A percentile compares a stretch with the other conserved stretches of the same genome.
Evolutionary conservation across 2,797 vertebrate species (phyloP).

Genomic region (Paramormyrops hopkinsi): DNA sequence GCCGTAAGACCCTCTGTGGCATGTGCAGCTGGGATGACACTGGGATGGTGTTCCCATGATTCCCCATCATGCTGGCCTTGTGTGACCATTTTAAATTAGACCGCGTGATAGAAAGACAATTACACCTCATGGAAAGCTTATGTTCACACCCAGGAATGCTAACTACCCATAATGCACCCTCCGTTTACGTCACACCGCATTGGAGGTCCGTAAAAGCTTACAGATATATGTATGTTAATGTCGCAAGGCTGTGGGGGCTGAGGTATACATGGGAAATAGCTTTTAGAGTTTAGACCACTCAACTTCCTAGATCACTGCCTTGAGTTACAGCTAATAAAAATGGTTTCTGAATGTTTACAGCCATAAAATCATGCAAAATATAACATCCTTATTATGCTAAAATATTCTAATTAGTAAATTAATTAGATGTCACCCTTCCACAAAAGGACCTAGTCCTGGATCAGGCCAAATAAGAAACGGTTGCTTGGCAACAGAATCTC

Average conservation of each 20-base stretch:
- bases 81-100: background rate
- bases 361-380: background rate
- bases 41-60: background rate
- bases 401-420: background rate
- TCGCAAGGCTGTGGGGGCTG: background rate
- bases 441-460: background rate
- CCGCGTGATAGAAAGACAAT: background rate
- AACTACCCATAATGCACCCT: background rate
- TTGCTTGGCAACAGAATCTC: constrained; percentile 5
- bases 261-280: background rate
- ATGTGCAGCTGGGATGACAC: background rate
- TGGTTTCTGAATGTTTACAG: background rate
- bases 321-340: background rate
- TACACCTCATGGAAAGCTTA: background rate
- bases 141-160: background rate
- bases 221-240: background rate
- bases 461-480: constrained; percentile 8
- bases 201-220: background rate
- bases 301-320: background rate
- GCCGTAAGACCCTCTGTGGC: background rate
- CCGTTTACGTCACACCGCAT: background rate
- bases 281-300: background rate
- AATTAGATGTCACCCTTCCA: background rate
- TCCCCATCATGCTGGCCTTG: background rate
- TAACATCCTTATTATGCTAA: constrained; percentile 4